Evolutionary conservation across 2,797 vertebrate species (phyloP).

Genomic region (Pygocentrus nattereri): DNA sequence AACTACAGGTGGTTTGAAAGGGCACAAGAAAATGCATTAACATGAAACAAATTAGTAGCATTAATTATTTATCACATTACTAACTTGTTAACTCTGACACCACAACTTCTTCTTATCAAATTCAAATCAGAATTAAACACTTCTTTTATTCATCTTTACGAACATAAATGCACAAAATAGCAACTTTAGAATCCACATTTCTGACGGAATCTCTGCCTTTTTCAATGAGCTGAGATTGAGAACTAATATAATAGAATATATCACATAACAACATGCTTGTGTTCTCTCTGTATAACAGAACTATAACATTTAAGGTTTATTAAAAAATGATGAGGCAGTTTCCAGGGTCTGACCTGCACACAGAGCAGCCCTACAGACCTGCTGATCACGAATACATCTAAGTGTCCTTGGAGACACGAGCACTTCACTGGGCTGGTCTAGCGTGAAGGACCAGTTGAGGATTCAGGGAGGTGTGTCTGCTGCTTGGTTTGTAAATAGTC

Average conservation of each 20-base stretch:
- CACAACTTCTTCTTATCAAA: too few species aligned
- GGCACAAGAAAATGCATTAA: too few species aligned
- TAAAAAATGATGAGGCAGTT: slow-evolving; percentile 77
- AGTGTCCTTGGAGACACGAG: neutral
- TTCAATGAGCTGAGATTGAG: neutral
- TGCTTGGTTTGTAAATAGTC: slow-evolving; percentile 55
- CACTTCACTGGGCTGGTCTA: neutral
- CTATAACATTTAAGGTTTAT: slow-evolving; percentile 30
- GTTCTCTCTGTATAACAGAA: neutral
- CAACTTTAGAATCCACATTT: neutral
- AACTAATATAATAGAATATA: too few species aligned
- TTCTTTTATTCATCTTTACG: too few species aligned
- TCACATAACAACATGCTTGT: neutral
- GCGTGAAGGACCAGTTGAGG: neutral
- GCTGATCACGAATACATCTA: neutral
- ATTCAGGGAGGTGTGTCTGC: neutral
- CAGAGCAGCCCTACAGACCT: neutral
- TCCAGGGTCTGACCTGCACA: slow-evolving; percentile 50
- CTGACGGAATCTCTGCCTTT: too few species aligned
- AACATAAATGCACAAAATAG: too few species aligned
- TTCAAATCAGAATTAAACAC: too few species aligned
- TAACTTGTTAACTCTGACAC: too few species aligned
- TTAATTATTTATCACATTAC: too few species aligned
- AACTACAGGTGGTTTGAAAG: too few species aligned
- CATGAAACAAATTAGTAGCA: too few species aligned